A percentile compares a stretch with the other conserved stretches of the same genome.
phyloP scores from a whole-genome alignment of 1,140 invertebrate species.

The Caenorhabditis inopinata region DNA sequence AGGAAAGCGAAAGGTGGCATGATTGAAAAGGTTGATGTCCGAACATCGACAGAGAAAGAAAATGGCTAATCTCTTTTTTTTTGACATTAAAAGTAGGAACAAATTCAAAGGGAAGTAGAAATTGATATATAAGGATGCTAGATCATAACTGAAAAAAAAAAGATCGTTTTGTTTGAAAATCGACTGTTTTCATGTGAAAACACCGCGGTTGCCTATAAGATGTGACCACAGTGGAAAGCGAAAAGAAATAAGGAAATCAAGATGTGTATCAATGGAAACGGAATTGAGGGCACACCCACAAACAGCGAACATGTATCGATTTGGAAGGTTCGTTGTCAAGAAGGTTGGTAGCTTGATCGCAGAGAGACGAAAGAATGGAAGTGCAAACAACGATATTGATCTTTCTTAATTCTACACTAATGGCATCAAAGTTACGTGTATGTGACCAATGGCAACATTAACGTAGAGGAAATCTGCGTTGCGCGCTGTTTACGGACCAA shows the following conservation, averaged over 20 bases:
- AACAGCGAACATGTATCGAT: not conserved
- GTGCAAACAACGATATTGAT: not conserved
- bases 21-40: not conserved
- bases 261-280: not conserved
- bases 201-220: too few relatives aligned
- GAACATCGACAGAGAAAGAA: not conserved
- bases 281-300: not conserved
- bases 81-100: too few relatives aligned
- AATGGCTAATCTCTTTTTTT: constrained; percentile 17
- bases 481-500: not conserved
- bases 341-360: too few relatives aligned
- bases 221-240: too few relatives aligned
- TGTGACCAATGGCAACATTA: too few relatives aligned
- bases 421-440: too few relatives aligned
- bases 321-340: not conserved
- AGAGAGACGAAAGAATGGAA: too few relatives aligned
- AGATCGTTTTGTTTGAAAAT: not conserved
- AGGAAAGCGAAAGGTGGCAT: constrained; percentile 12
- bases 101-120: too few relatives aligned
- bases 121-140: too few relatives aligned
- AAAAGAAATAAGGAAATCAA: not conserved
- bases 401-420: not conserved
- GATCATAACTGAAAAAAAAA: not conserved
- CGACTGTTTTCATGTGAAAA: too few relatives aligned
- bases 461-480: too few relatives aligned